Evolutionary conservation across 2,113 vertebrate genomes (phyloP), one percentile per base, ranked within the genome.

Genomic region (Columba janthina): DNA sequence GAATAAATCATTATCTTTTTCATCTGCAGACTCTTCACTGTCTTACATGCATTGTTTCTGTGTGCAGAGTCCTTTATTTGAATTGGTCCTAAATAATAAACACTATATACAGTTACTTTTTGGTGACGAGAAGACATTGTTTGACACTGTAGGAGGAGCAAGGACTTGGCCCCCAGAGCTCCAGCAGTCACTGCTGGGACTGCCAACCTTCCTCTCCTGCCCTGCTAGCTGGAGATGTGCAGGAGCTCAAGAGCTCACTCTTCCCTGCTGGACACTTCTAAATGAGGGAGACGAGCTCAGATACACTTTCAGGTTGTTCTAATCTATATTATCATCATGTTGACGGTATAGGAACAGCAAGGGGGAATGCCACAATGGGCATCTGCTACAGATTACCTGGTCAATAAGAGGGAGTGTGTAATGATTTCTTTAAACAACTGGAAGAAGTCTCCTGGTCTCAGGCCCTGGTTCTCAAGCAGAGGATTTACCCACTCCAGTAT

Each of bases 1-100:
- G 73, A 92, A 84, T 64, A 88, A 85, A 96, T 60, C 29, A 65
- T 70, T 77, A 51, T 83, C 60, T 84, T 93, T 92, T 71, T 78
- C 88, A 84, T 77, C 86, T 81, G 61, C 69, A 86, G 69, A 61
- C 53, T 69, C 69, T 57, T 80, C 53, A 40, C 31, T 66, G 20
- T 48, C 62, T 77, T 71, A 34, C 38, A 48, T 12, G 38, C 4
- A n/a, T 38, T 56, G 51, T 60, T 88, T 71, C 51, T 34, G 15
- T n/a, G 20, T 32, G 26, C n/a, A 61, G 60, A 34, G 15, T 12
- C 25, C 74, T 79, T 82, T 21, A 36, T 77, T 64, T 7, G 0
- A 53, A 80, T 31, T 25, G 11, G 3, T 74, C 48, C 69, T 86
- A 50, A 57, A 11, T 71, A 62, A 34, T 16, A 90, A 88, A 60